Base-by-base conservation (phyloP, 2,888 invertebrate genomes). In the Plagodis pulveraria region DNA sequence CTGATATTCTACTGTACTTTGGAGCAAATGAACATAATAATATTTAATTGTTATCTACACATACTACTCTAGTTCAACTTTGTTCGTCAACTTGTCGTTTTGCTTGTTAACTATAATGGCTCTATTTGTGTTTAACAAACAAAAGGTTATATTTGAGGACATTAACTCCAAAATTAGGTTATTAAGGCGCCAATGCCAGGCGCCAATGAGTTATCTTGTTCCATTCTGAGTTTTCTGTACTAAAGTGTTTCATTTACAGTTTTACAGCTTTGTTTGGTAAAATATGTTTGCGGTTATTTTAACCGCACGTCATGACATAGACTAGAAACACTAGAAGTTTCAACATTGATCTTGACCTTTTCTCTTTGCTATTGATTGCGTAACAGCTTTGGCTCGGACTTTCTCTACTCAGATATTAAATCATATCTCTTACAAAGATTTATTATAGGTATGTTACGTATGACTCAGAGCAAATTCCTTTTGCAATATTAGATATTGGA, bases 141-240 rank as follows among this genome's bases (percentile, higher is more conserved):
- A 56, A 51, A 47, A 42, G 42, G 50, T 46, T 6, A 49, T 40
- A 42, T 34, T 55, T 48, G 59, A 50, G 36, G 6, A 36, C 40
- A 55, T 55, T 55, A 40, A 48, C 47, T 41, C 40, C 42, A 10
- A 36, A 54, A 55, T 62, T 56, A 66, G 66, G 67, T 61, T 66
- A 61, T 67, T 43, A 47, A 42, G 42, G 12, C 12, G 12, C 42
- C 42, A 40, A 22, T 4, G 4, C 22, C 4, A 22, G 22, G 22
- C 22, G 22, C 22, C 22, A 2, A 22, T 4, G 22, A 2, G 22
- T 4, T 22, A 22, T 22, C 22, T 22, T 22, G 22, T 22, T 22
- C 22, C 22, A 2, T 22, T 22, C 22, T 1, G 22, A 2, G 4
- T 22, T 22, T 2, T 22, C n/a, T n/a, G n/a, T n/a, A n/a, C n/a